phyloP scores from a whole-genome alignment of 2,113 vertebrate species.

The Potamarius usumacintae region DNA sequence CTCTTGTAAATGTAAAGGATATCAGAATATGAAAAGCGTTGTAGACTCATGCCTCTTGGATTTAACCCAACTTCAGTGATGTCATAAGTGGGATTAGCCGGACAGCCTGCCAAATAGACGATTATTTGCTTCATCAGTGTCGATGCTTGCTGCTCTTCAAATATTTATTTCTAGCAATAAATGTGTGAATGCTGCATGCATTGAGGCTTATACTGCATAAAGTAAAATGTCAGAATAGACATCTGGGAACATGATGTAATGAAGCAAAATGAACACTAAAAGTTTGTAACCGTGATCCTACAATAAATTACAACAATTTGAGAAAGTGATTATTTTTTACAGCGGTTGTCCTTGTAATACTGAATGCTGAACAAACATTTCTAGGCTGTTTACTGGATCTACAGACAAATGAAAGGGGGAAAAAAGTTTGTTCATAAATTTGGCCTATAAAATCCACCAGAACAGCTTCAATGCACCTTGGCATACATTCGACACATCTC shows the following conservation, averaged over 20 bases:
- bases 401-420: not conserved
- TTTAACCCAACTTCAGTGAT: not conserved
- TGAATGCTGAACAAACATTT: not conserved
- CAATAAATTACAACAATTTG: not conserved
- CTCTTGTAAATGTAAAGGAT: not conserved
- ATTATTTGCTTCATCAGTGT: not conserved
- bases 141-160: not conserved
- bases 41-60: not conserved
- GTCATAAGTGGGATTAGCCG: not conserved
- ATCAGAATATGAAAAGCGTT: not conserved
- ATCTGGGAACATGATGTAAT: slow-evolving; percentile 1
- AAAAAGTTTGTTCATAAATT: not conserved
- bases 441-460: not conserved
- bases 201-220: not conserved
- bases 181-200: not conserved
- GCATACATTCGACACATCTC: not conserved
- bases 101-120: not conserved
- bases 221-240: not conserved
- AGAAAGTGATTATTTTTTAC: not conserved
- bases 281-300: not conserved
- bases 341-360: not conserved
- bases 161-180: not conserved
- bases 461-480: not conserved
- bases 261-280: not conserved
- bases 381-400: not conserved